Evolutionary conservation across 1,140 invertebrate genomes (phyloP).

Genomic region (Arion vulgaris): DNA sequence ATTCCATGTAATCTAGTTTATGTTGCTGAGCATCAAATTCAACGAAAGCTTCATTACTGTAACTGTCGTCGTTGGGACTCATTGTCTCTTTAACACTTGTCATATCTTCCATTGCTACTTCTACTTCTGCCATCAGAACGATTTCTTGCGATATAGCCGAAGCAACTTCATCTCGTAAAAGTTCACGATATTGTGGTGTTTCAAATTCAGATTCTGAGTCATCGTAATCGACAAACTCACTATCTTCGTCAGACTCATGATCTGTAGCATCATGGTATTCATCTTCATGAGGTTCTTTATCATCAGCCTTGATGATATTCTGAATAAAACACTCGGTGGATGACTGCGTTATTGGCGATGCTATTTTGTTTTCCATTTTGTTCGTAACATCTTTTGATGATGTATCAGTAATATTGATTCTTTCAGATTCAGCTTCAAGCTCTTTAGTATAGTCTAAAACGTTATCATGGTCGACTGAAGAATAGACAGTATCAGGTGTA

Average conservation of each 20-base stretch:
- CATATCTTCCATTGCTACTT: conserved; percentile 33
- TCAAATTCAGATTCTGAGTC: conserved; percentile 8
- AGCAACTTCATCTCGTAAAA: conserved; percentile 2
- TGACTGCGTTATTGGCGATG: background rate
- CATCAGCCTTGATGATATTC: background rate
- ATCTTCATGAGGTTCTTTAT: background rate
- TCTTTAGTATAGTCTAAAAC: background rate
- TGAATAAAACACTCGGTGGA: background rate
- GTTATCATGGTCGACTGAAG: background rate
- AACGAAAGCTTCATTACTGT: background rate
- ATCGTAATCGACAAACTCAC: background rate
- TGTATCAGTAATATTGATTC: background rate
- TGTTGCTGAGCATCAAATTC: background rate
- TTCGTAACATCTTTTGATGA: background rate
- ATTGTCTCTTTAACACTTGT: conserved; percentile 4
- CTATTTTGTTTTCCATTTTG: background rate
- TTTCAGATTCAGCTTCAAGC: background rate
- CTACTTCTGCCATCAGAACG: conserved; percentile 27
- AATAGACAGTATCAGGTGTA: background rate
- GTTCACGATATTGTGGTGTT: conserved; percentile 16
- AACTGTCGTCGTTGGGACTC: conserved; percentile 9
- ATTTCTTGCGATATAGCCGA: conserved; percentile 31
- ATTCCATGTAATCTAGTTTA: background rate
- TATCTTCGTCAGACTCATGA: conserved; percentile 9
- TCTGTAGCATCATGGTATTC: background rate